These are phyloP conservation scores for Umimayanthus chanpuru DNA, from an alignment of 92 coral and sea anemone genomes.

Conservation along the genomic window DNA sequence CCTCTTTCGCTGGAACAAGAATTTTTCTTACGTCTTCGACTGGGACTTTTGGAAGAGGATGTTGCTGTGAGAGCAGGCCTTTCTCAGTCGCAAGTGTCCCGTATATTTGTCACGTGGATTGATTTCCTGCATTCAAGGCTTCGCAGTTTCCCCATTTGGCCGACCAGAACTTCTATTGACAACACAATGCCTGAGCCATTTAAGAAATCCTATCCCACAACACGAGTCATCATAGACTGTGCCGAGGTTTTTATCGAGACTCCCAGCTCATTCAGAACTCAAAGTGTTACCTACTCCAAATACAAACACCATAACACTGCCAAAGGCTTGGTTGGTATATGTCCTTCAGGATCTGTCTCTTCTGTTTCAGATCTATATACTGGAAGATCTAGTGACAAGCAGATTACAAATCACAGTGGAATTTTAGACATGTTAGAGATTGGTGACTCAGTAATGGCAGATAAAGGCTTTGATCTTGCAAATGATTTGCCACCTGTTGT, in stretches of 20 bases:
- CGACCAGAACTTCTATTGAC: constrained; percentile 50
- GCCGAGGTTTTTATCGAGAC: constrained; percentile 63
- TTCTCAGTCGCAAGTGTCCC: constrained; percentile 55
- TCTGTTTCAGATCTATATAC: constrained; percentile 74
- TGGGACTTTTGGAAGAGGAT: constrained; percentile 68
- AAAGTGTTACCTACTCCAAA: constrained; percentile 60
- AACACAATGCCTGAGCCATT: constrained; percentile 61
- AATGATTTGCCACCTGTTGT: constrained; percentile 44
- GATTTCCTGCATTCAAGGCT: constrained; percentile 62
- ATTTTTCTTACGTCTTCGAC: constrained; percentile 55
- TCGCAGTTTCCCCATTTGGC: constrained; percentile 63
- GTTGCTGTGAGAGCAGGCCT: constrained; percentile 64
- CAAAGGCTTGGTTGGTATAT: constrained; percentile 65
- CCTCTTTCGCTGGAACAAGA: constrained; percentile 63
- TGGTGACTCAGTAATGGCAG: constrained; percentile 75
- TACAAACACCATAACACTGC: constrained; percentile 53
- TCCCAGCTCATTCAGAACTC: constrained; percentile 68
- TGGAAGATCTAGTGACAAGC: constrained; percentile 76
- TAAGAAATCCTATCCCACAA: constrained; percentile 58
- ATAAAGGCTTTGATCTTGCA: constrained; percentile 55
- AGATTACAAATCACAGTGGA: constrained; percentile 62
- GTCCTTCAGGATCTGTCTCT: constrained; percentile 64
- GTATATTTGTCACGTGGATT: constrained; percentile 64
- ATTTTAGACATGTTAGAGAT: constrained; percentile 53
- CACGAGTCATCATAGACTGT: constrained; percentile 66